A percentile compares a stretch with the other conserved stretches of the same genome.
phyloP scores from a whole-genome alignment of 2,113 vertebrate species.

The Cariama cristata region DNA sequence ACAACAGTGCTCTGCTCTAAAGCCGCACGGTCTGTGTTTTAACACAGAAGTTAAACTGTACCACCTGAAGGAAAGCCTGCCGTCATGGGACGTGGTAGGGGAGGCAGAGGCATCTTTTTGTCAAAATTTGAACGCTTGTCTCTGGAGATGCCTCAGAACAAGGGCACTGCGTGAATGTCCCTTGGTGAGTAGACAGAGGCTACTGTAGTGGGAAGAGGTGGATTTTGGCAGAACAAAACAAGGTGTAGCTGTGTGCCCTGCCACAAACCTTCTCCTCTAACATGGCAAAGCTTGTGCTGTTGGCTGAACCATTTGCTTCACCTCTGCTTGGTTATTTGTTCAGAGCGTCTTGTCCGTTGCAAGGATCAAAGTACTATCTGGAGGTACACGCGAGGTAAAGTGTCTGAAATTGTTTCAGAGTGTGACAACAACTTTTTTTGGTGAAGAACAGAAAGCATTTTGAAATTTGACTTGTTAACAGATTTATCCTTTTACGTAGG shows the following conservation, averaged over 20 bases:
- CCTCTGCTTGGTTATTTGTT: not conserved
- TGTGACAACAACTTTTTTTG: not conserved
- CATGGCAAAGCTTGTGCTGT: not conserved
- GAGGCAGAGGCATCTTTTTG: not conserved
- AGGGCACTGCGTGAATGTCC: not conserved
- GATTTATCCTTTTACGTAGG: not conserved
- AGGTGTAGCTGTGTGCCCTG: not conserved
- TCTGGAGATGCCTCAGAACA: not conserved
- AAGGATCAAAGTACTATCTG: not conserved
- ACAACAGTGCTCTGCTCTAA: not conserved
- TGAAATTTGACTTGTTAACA: not conserved
- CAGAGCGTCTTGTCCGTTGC: not conserved
- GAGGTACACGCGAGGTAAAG: not conserved
- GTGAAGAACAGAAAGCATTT: not conserved
- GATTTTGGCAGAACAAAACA: not conserved
- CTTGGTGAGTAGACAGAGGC: not conserved
- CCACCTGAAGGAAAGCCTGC: not conserved
- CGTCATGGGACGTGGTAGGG: not conserved
- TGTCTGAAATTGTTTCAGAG: not conserved
- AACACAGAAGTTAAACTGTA: not conserved
- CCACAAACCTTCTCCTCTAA: not conserved
- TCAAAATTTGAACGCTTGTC: not conserved
- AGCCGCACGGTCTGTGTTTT: not conserved
- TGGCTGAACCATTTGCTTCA: constrained; percentile 1
- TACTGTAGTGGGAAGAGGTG: not conserved